Conservation (phyloP, 2,113 vertebrate genomes). For the Fulmarus glacialis region DNA sequence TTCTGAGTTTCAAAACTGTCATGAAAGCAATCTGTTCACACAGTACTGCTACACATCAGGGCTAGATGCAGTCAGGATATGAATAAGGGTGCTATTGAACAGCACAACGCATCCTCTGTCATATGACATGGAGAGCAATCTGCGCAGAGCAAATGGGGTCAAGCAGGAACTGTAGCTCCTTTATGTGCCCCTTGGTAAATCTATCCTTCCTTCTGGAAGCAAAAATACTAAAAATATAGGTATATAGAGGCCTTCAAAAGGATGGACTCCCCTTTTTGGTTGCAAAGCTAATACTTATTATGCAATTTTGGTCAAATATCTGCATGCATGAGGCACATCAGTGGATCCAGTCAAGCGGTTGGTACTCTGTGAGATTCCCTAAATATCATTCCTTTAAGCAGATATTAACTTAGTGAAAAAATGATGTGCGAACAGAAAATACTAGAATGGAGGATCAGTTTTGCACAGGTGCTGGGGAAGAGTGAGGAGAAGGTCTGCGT, state of each 20-base stretch:
- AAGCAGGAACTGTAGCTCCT: neutral
- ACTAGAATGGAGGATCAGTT: neutral
- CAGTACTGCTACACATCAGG: neutral
- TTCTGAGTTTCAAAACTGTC: slow-evolving; percentile 34
- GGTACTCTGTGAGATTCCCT: neutral
- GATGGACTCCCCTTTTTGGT: neutral
- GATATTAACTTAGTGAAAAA: neutral
- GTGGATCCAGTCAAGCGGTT: neutral
- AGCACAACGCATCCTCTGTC: neutral
- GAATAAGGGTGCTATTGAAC: slow-evolving; percentile 33
- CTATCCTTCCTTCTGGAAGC: neutral
- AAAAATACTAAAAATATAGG: neutral
- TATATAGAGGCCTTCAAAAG: neutral
- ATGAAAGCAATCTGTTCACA: slow-evolving; percentile 45
- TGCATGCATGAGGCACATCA: neutral
- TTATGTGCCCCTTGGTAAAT: neutral
- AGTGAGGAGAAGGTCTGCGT: neutral
- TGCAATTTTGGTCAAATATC: neutral
- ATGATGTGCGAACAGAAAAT: neutral
- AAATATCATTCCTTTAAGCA: neutral
- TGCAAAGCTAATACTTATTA: neutral
- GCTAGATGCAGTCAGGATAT: neutral
- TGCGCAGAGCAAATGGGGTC: neutral
- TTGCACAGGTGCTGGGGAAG: neutral
- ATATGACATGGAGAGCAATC: neutral